These are phyloP conservation scores for Tinea trinotella DNA, from an alignment of 2,888 invertebrate species.

Conservation along the genomic window DNA sequence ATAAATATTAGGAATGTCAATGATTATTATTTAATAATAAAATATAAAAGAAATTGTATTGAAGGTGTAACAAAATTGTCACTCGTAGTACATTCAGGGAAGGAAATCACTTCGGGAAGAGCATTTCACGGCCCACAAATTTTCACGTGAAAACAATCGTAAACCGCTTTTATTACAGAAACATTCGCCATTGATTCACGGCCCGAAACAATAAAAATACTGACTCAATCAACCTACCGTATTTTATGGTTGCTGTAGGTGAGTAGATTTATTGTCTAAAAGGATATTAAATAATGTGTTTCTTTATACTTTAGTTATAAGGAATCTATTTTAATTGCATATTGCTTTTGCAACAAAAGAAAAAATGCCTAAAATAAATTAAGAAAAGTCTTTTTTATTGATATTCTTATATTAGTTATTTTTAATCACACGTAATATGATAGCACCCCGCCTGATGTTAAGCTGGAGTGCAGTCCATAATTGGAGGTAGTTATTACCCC, in stretches of 20 bases:
- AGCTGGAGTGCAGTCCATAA: no score
- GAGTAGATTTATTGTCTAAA: slow-evolving; percentile 58
- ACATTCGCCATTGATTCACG: slow-evolving; percentile 70
- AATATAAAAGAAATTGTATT: not conserved
- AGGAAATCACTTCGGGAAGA: slow-evolving; percentile 30
- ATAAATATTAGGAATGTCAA: no score
- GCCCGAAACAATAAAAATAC: slow-evolving; percentile 69
- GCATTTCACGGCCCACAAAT: slow-evolving; percentile 68
- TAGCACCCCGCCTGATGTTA: no score
- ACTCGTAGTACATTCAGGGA: not conserved
- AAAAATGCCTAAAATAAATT: no score
- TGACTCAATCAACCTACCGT: slow-evolving; percentile 67
- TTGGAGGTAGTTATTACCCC: no score
- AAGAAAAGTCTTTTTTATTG: no score
- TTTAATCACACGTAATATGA: no score
- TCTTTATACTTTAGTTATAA: slow-evolving; percentile 45
- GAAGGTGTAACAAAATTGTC: not conserved
- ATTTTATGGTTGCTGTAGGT: slow-evolving; percentile 63
- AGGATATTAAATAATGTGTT: slow-evolving; percentile 56
- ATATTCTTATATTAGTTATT: no score
- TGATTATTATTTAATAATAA: no score
- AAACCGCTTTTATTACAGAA: slow-evolving; percentile 66
- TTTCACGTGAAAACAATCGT: slow-evolving; percentile 69
- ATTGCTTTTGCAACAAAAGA: no score
- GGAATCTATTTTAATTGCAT: slow-evolving; percentile 26